Conservation (phyloP, 1,140 invertebrate genomes). For the Pseudoatta argentina region DNA sequence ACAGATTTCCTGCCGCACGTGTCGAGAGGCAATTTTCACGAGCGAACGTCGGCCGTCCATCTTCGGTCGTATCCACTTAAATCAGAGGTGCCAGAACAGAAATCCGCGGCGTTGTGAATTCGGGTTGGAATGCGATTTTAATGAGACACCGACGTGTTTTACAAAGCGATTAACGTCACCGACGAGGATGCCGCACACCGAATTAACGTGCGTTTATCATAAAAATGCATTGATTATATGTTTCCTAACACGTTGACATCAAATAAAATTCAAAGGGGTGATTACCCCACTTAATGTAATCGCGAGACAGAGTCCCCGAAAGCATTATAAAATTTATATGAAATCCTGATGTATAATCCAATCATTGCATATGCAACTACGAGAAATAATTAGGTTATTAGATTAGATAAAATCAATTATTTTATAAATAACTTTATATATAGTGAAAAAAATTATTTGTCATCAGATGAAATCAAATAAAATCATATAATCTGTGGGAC, state of each 20-base stretch:
- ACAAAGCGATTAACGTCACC: conserved; percentile 51
- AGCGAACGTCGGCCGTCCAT: conserved; percentile 15
- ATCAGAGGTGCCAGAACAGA: conserved; percentile 11
- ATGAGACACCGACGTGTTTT: conserved; percentile 45
- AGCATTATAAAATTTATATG: too few species aligned
- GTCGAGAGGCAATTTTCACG: conserved; percentile 31
- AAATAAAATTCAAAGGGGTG: not conserved
- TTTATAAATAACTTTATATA: too few species aligned
- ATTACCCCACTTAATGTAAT: too few species aligned
- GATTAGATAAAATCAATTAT: too few species aligned
- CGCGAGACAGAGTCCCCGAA: too few species aligned
- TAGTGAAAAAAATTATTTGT: too few species aligned
- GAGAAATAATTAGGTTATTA: too few species aligned
- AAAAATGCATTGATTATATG: conserved; percentile 34
- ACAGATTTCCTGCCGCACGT: conserved; percentile 48
- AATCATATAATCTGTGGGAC: too few species aligned
- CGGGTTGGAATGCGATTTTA: conserved; percentile 50
- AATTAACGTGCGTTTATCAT: not conserved
- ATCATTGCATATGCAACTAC: too few species aligned
- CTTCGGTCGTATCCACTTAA: conserved; percentile 48
- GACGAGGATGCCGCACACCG: not conserved
- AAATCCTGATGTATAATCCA: too few species aligned
- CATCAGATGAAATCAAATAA: too few species aligned
- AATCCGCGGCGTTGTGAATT: conserved; percentile 57
- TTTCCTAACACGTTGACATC: not conserved